These are phyloP conservation scores for Xiphophorus hellerii DNA, from an alignment of 2,113 vertebrate genomes.

Conservation along the genomic window DNA sequence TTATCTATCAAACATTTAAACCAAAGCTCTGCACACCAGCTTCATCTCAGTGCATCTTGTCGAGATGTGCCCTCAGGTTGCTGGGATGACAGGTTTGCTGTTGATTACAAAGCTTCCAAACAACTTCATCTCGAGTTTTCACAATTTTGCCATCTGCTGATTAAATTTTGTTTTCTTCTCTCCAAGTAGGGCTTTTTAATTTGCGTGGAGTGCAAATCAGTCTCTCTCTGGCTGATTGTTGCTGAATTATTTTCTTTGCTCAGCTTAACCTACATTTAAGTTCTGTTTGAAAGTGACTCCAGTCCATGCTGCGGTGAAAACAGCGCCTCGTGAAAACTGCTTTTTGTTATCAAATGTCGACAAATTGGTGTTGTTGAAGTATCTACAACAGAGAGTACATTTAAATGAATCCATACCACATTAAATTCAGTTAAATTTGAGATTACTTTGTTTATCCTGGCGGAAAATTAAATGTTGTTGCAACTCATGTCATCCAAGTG, in stretches of 20 bases:
- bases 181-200: slow-evolving; percentile 1
- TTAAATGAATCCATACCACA: background rate
- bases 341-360: background rate
- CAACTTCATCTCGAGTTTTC: background rate
- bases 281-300: slow-evolving; percentile 2
- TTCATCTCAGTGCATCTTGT: background rate
- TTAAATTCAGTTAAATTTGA: too few species aligned
- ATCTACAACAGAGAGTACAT: background rate
- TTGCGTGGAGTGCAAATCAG: slow-evolving; percentile 9
- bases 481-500: too few species aligned
- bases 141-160: slow-evolving; percentile 10
- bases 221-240: slow-evolving; percentile 3
- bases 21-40: background rate
- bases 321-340: background rate
- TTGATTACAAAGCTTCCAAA: slow-evolving; percentile 9
- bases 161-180: background rate
- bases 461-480: too few species aligned
- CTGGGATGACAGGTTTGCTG: background rate
- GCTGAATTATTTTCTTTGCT: slow-evolving; percentile 7
- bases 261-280: slow-evolving; percentile 14
- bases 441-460: too few species aligned
- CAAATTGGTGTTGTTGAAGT: background rate
- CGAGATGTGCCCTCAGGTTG: background rate
- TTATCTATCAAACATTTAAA: background rate
- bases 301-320: slow-evolving; percentile 4